Base-by-base conservation (phyloP, 2,888 invertebrate species). In the Dryobota labecula region DNA sequence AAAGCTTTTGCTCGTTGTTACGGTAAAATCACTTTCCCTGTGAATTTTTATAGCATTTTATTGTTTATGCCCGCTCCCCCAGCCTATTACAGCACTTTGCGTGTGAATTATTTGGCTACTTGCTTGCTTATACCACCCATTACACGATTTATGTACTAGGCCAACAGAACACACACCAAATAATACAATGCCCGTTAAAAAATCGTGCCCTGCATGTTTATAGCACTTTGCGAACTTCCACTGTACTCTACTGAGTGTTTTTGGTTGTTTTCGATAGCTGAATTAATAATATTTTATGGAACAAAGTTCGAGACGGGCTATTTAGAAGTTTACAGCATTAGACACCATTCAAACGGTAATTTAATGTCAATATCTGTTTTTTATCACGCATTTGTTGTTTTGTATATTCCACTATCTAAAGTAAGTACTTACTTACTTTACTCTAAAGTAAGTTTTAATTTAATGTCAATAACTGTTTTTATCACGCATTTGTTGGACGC, bases 31-130 rank as follows among this genome's bases (percentile, higher is more conserved):
- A 92, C 93, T 92, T 92, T 92, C 86, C 76, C 80, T 74, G 85
- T 86, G 87, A 90, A 91, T 89, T 93, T 93, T 93, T 92, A 92
- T 91, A 88, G 90, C 89, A 86, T 91, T 92, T 92, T 93, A 94
- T 94, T 94, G 94, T 94, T 94, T 93, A 93, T 92, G 87, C 88
- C 78, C 90, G 84, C 87, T 86, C 88, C 88, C 86, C 80, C 85
- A 83, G 86, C 86, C 93, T 92, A 92, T 93, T 92, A 93, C 87
- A 89, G 91, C 89, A 90, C 91, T 94, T 92, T 91, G 85, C 85
- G 89, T 86, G 92, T 94, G 94, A 94, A 93, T 94, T 94, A 94
- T 95, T 93, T 91, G 92, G 91, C 91, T 92, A 93, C 89, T 91
- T 89, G 90, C 90, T 88, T 79, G 86, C 86, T 76, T 86, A 86